Base-by-base conservation (phyloP, 2,113 vertebrate species). In the Myiozetetes cayanensis region DNA sequence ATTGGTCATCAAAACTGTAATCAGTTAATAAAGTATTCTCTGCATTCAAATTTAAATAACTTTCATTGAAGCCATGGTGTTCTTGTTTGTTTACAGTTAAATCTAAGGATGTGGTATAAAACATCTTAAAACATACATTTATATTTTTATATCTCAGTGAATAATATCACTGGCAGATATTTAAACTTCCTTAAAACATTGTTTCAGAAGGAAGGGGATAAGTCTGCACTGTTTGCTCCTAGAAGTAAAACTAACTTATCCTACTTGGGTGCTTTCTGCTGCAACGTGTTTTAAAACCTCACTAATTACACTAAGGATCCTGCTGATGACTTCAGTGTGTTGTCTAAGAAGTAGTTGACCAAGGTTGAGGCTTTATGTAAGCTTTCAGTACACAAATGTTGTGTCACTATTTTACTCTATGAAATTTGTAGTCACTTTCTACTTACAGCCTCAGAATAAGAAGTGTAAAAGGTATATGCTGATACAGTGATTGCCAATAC, bases 1-100 rank as follows among this genome's bases (percentile, higher is more conserved):
- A 96, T 98, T 96, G 93, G 97, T 97, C 97, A 97, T 97, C 98
- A 96, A 83, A 97, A 95, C 97, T 98, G 97, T 98, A 98, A 98
- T 98, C 97, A 96, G 98, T 98, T 98, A 98, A 98, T 98, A 99
- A 99, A 99, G 97, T 98, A 98, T 98, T 98, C 98, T 98, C 97
- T 97, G 96, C 98, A 98, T 97, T 98, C 95, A 97, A 96, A 96
- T 97, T 97, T 94, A 93, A 94, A 58, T 96, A 96, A 87, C 65
- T 95, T 73, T 55, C 89, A 85, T 88, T 94, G 95, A 87, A 95
- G 65, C 92, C 72, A n/a, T 90, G 76, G 86, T 93, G 79, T 86
- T 93, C 47, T 75, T 81, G 82, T 96, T 84, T 58, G 12, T 85
- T 55, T 96, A 82, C 94, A 75, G 65, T 56, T 76, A 77, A 85